These are phyloP conservation scores for Pristionchus exspectatus DNA, from an alignment of 2,888 invertebrate species.

Conservation along the genomic window DNA sequence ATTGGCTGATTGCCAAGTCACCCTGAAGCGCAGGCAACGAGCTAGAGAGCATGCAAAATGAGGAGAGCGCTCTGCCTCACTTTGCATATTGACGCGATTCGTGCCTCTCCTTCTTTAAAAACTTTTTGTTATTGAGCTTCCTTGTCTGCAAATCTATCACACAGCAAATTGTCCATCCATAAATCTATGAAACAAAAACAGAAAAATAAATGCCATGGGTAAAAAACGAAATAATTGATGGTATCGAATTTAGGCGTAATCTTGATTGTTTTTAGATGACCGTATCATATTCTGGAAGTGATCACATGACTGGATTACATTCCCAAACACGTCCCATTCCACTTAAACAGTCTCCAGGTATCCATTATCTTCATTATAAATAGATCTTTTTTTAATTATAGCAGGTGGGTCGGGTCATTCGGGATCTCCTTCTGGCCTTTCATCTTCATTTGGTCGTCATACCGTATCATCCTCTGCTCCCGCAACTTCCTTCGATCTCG, in stretches of 20 bases:
- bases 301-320: constrained; percentile 68
- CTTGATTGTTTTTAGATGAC: constrained; percentile 68
- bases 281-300: constrained; percentile 71
- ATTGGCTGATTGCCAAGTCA: too few relatives aligned
- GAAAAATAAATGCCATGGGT: too few relatives aligned
- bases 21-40: too few relatives aligned
- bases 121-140: too few relatives aligned
- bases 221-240: not conserved
- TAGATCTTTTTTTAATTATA: not conserved
- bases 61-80: too few relatives aligned
- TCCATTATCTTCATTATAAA: not conserved
- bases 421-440: constrained; percentile 67
- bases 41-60: too few relatives aligned
- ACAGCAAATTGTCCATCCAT: not conserved
- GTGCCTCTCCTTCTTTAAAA: too few relatives aligned
- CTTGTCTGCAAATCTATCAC: not conserved
- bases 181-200: not conserved
- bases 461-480: constrained; percentile 77
- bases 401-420: constrained; percentile 71
- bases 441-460: constrained; percentile 59
- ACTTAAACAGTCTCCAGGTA: constrained; percentile 60
- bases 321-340: constrained; percentile 68
- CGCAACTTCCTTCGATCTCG: constrained; percentile 74
- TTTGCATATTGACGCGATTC: too few relatives aligned
- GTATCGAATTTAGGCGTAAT: not conserved